A percentile compares a stretch with the other conserved stretches of the same genome.
Conservation (phyloP, 2,888 invertebrate species). For the Microctonus hyperodae region DNA sequence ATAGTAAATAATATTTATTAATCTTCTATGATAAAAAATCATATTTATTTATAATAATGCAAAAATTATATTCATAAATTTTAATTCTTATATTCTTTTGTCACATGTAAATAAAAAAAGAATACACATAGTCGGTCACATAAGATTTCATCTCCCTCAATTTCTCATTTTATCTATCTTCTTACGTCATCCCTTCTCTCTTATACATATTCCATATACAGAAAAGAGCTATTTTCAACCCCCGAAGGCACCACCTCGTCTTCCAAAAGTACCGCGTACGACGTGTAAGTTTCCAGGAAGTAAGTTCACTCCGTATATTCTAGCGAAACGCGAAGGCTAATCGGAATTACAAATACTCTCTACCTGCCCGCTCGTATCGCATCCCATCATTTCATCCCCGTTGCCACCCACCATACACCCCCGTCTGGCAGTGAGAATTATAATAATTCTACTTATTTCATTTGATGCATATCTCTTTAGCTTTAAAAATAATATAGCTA, state of each 20-base stretch:
- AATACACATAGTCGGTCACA: slow-evolving; percentile 39
- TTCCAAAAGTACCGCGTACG: slow-evolving; percentile 13
- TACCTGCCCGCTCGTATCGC: slow-evolving; percentile 38
- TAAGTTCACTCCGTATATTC: slow-evolving; percentile 36
- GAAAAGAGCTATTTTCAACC: slow-evolving; percentile 5
- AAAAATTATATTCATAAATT: no score
- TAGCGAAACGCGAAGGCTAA: slow-evolving; percentile 47
- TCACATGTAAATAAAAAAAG: no score
- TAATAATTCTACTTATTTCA: slow-evolving; percentile 11
- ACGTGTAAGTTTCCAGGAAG: slow-evolving; percentile 39
- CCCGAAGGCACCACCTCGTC: neutral
- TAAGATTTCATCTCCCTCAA: slow-evolving; percentile 29
- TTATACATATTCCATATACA: neutral
- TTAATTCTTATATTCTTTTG: no score
- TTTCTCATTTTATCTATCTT: slow-evolving; percentile 5
- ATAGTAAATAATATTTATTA: no score
- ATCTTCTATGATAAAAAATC: no score
- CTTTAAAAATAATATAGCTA: slow-evolving; percentile 8
- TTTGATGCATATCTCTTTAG: slow-evolving; percentile 10
- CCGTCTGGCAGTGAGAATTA: slow-evolving; percentile 20
- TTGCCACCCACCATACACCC: slow-evolving; percentile 32
- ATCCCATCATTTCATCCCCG: slow-evolving; percentile 29
- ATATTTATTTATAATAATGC: no score
- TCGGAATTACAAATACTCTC: slow-evolving; percentile 60
- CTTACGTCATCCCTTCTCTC: slow-evolving; percentile 9